Base-by-base conservation (phyloP, 2,888 invertebrate species). In the Nemotelus nigrinus region DNA sequence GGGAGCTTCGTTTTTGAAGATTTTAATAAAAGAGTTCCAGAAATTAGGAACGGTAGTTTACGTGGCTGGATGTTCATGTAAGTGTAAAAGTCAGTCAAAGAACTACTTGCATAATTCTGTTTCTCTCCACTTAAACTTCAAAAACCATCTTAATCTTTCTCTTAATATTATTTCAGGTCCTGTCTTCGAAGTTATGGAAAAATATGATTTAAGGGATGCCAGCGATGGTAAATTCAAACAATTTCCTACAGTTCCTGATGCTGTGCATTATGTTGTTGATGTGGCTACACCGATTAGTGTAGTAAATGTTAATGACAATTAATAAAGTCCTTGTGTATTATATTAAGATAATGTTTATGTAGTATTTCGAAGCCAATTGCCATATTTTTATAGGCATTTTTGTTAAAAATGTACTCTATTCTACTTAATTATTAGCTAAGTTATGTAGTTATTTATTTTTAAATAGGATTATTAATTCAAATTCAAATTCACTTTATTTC, bases 31-130 rank as follows among this genome's bases (percentile, higher is more conserved):
- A 68, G 89, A 89, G 79, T 90, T 89, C 80, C 82, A 86, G 3
- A 87, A 88, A 81, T 85, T 90, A 72, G 86, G 88, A 57, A 84
- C 90, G 75, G 84, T 87, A 1, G 84, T 90, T 64, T 89, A 88
- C 79, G 85, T 90, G 10, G 88, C 89, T 2, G 88, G 86, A 53
- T 87, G 88, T 80, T 86, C 89, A 71, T 86, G 87, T 87, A 83
- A 79, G 79, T 70, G 25, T 48, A 68, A n/a, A n/a, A n/a, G n/a
- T n/a, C n/a, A n/a, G n/a, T n/a, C n/a, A n/a, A n/a, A n/a, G n/a
- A n/a, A n/a, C n/a, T n/a, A n/a, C n/a, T n/a, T n/a, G n/a, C n/a
- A n/a, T n/a, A n/a, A n/a, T n/a, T n/a, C n/a, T n/a, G n/a, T n/a
- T n/a, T n/a, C n/a, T n/a, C n/a, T n/a, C n/a, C n/a, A n/a, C n/a